Base-by-base conservation (phyloP, 2,113 vertebrate genomes). In the Hemichromis elongatus region DNA sequence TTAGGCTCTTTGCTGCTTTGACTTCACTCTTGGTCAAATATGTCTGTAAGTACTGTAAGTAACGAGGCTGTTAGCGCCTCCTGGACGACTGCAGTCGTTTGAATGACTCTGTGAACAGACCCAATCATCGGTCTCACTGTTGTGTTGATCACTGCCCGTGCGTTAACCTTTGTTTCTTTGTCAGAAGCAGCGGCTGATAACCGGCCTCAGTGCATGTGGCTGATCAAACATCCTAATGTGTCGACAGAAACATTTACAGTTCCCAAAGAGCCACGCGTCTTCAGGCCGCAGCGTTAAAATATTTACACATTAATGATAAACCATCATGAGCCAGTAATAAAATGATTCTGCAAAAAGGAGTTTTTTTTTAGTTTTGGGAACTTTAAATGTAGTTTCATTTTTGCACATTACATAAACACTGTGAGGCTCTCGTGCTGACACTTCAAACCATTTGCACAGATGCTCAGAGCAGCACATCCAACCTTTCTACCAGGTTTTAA, bases 251-350 rank as follows among this genome's bases (percentile, higher is more conserved):
- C 35, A 0, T 68, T 16, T 24, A 18, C 28, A 45, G 66, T 28
- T 0, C 13, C 45, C 66, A 45, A 42, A 68, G 21, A 6, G 1
- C 21, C 0, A 0, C 0, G 0, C 8, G 0, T 42, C 66, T 45
- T 42, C 37, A 45, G 42, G 42, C 21, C 2, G 5, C 66, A 26
- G 2, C 40, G 45, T 18, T 47, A 18, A 73, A 47, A 7, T 18
- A 11, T 45, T 42, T 70, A 28, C 40, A 73, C 40, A 50, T 19
- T 19, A 0, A 0, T 28, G 40, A 45, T 28, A 73, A 47, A 47
- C 5, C 37, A 6, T 70, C n/a, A 45, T 70, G n/a, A 68, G 35
- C 12, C 37, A 0, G 8, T 2, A 24, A 45, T 45, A 42, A 24
- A 26, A 70, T 1, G 5, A 42, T 9, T 68, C 35, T 4, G 5